A percentile compares a stretch with the other conserved stretches of the same genome.
Conservation (phyloP, 2,888 invertebrate genomes). For the Prenolepis imparis region DNA sequence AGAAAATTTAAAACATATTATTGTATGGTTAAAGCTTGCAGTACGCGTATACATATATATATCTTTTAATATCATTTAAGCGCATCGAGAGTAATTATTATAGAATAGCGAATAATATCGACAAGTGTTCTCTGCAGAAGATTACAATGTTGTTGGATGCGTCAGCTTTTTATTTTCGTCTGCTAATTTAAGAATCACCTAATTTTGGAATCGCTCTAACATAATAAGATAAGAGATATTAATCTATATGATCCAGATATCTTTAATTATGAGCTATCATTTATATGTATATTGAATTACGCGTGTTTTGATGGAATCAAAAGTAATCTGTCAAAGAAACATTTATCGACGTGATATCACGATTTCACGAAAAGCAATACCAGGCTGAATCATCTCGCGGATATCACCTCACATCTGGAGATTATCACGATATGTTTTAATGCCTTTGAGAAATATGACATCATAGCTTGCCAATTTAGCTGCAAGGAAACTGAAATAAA, state of each 20-base stretch:
- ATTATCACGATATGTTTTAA: slow-evolving; percentile 1
- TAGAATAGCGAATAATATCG: neutral
- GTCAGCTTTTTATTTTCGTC: neutral
- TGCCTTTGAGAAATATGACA: neutral
- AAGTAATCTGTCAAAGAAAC: slow-evolving; percentile 2
- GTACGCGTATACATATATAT: neutral
- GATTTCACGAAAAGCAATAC: neutral
- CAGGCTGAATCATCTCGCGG: neutral
- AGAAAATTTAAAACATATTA: neutral
- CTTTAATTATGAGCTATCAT: neutral
- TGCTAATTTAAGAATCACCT: neutral
- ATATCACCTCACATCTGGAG: neutral
- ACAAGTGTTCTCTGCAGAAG: neutral
- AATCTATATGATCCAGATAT: neutral
- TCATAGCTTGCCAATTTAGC: neutral
- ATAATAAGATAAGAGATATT: slow-evolving; percentile 3
- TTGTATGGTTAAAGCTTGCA: neutral
- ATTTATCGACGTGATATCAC: slow-evolving; percentile 14
- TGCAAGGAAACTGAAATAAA: neutral
- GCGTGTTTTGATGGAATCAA: neutral
- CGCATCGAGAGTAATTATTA: too few relatives aligned
- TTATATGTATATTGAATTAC: neutral
- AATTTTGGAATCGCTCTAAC: neutral
- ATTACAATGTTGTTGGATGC: neutral
- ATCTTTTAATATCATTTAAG: neutral